Base-by-base conservation (phyloP, 1,140 invertebrate species). In the Drosophila baimaii region DNA sequence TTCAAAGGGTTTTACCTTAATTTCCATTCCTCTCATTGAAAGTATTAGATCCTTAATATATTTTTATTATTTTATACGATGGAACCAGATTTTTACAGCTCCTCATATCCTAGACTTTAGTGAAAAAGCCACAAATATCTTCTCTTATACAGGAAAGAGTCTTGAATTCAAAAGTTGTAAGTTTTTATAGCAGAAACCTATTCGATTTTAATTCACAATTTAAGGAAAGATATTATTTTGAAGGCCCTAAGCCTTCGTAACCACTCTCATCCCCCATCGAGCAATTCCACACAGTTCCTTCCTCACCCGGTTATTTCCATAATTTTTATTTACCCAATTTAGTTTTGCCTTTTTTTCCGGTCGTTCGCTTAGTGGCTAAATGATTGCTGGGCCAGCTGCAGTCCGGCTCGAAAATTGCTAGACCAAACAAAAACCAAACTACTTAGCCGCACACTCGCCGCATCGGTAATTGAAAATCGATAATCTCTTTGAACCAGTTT, bases 381-480 rank as follows among this genome's bases (percentile, higher is more conserved):
- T 79, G 81, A 63, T 80, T 76, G 35, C 37, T 57, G 61, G 61
- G 51, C 69, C 58, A 81, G 81, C 81, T 84, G 82, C 79, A 86
- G 75, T 70, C 79, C 54, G 43, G 31, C 41, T 71, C 56, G 83
- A 86, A 86, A 88, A 86, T 86, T 86, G 83, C 83, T 86, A 86
- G 83, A 88, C 83, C 84, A 88, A 88, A 88, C 83, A 88, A 88
- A 88, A 88, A 88, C 83, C 83, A 88, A 88, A 88, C 83, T 89
- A 88, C 83, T 88, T 88, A 88, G 83, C 83, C 84, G 76, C 83
- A 88, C 83, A 89, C 83, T 89, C 84, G 82, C 83, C 77, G 59
- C 65, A 71, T 73, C 57, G 79, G 84, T 89, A 89, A 89, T 89
- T 89, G 84, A 89, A 89, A 89, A 89, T 89, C 85, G 84, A 89